Evolutionary conservation across 53 echinoderm and acorn worm species (phyloP).

Genomic region (Echinarachnius parma): DNA sequence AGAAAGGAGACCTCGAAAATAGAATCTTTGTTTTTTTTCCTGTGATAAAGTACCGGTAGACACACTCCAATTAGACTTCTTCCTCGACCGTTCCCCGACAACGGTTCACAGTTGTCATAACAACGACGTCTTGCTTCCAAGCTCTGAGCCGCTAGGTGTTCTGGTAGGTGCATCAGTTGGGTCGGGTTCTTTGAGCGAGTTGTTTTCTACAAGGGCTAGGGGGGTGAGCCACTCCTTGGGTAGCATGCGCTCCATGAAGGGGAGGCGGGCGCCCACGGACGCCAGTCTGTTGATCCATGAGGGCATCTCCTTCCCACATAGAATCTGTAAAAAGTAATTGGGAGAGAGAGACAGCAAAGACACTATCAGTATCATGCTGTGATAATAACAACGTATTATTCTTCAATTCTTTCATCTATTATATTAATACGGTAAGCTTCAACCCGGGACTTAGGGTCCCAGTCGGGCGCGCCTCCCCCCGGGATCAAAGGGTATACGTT

Average conservation of each 20-base stretch:
- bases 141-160: slow-evolving; percentile 35
- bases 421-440: too few species aligned
- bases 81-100: not conserved
- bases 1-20: too few species aligned
- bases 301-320: slow-evolving; percentile 89
- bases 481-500: too few species aligned
- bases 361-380: not conserved
- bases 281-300: slow-evolving; percentile 96
- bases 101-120: slow-evolving; percentile 22
- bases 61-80: too few species aligned
- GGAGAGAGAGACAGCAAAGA: not conserved
- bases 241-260: slow-evolving; percentile 91
- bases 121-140: slow-evolving; percentile 38
- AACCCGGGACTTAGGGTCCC: too few species aligned
- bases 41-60: too few species aligned
- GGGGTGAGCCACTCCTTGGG: slow-evolving; percentile 98
- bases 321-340: slow-evolving; percentile 55
- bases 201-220: slow-evolving; percentile 66
- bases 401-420: too few species aligned
- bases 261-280: slow-evolving; percentile 83
- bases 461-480: too few species aligned
- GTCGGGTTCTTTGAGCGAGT: slow-evolving; percentile 37
- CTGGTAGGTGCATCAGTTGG: slow-evolving; percentile 11
- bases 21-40: too few species aligned
- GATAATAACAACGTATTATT: not conserved